These are phyloP conservation scores for Campoletis raptor DNA, from an alignment of 2,888 invertebrate genomes.

Conservation along the genomic window DNA sequence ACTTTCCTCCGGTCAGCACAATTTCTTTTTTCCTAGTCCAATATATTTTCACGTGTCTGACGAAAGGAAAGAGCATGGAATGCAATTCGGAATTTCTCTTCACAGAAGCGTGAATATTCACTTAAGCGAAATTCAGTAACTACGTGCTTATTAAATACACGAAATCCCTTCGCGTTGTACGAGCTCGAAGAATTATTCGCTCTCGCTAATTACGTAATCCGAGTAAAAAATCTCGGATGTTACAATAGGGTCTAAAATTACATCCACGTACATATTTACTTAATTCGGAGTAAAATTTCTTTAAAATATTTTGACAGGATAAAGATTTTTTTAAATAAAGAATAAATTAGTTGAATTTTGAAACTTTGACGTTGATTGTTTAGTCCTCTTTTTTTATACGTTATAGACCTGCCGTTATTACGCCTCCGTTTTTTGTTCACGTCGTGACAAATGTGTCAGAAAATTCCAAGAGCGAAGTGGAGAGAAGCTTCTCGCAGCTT, in stretches of 20 bases:
- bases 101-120: neutral
- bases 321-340: neutral
- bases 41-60: neutral
- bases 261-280: neutral
- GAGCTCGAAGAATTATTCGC: conserved; percentile 7
- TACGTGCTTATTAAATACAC: neutral
- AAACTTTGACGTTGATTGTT: neutral
- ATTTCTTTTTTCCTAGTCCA: neutral
- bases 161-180: neutral
- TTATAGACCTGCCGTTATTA: neutral
- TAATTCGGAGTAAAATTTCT: neutral
- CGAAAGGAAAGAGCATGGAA: neutral
- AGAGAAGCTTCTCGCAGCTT: conserved; percentile 11
- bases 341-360: neutral
- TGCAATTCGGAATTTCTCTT: conserved; percentile 24
- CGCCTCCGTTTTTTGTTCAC: neutral
- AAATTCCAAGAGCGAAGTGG: conserved; percentile 1
- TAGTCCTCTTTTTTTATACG: neutral
- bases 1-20: conserved; percentile 33
- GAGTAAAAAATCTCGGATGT: conserved; percentile 1
- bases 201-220: neutral
- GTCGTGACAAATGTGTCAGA: conserved; percentile 17
- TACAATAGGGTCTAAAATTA: neutral
- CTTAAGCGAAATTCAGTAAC: neutral
- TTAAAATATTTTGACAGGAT: neutral